phyloP scores from a whole-genome alignment of 2,888 invertebrate species.

The Diarsia rubi region DNA sequence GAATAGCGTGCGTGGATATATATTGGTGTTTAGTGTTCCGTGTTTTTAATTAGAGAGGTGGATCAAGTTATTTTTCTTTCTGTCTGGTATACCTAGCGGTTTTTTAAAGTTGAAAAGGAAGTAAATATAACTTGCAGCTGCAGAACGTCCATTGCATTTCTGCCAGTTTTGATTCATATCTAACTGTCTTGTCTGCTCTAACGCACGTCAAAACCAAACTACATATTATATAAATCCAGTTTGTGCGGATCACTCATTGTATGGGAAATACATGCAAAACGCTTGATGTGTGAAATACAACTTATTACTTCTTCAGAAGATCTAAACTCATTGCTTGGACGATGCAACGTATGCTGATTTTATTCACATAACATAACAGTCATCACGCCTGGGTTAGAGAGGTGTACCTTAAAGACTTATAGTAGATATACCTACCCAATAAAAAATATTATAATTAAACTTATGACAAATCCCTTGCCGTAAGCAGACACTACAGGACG shows the following conservation, averaged over 20 bases:
- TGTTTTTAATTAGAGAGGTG: conserved; percentile 34
- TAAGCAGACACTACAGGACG: neutral
- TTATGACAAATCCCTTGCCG: no score
- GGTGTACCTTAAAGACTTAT: no score
- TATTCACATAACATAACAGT: neutral
- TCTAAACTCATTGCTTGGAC: neutral
- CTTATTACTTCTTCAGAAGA: neutral
- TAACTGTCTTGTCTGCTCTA: neutral
- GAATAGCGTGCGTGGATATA: conserved; percentile 62
- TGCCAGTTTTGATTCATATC: neutral
- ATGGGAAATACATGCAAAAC: no score
- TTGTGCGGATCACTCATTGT: no score
- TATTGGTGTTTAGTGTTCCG: conserved; percentile 46
- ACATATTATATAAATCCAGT: no score
- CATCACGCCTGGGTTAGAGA: no score
- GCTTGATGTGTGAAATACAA: no score
- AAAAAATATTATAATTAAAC: no score
- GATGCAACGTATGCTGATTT: neutral
- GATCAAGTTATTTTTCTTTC: conserved; percentile 9
- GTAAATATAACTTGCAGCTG: neutral
- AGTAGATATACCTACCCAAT: no score
- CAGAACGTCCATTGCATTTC: neutral
- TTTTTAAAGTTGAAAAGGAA: neutral
- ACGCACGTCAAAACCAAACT: no score
- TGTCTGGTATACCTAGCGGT: neutral